Percentiles rank a stretch among this genome's conserved stretches.
These are phyloP conservation scores for Laupala kohalensis DNA, from an alignment of 1,140 invertebrate species.

Conservation along the genomic window DNA sequence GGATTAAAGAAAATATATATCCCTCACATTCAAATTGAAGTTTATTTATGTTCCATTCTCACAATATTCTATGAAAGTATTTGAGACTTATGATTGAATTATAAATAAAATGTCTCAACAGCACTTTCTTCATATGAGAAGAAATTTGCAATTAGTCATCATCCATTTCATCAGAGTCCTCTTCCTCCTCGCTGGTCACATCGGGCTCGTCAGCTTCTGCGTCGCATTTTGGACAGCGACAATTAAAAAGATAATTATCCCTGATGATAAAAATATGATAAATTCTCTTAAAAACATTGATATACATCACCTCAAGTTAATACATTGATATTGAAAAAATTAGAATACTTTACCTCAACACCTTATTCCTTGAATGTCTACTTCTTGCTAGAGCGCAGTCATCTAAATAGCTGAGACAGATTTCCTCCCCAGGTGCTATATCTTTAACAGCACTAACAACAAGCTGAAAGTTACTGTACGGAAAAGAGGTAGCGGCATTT, in stretches of 20 bases:
- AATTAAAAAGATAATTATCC: constrained; percentile 79
- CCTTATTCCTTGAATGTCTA: constrained; percentile 68
- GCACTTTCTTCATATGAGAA: too few relatives aligned
- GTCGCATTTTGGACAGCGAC: constrained; percentile 67
- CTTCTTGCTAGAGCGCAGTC: constrained; percentile 68
- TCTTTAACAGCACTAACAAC: constrained; percentile 58
- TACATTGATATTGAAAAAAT: too few relatives aligned
- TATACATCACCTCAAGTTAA: background rate
- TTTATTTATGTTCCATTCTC: too few relatives aligned
- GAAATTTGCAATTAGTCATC: too few relatives aligned
- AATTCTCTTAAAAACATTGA: background rate
- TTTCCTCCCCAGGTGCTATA: constrained; percentile 74
- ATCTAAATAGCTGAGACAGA: constrained; percentile 82
- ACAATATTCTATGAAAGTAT: too few relatives aligned
- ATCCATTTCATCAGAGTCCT: constrained; percentile 22
- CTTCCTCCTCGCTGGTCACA: constrained; percentile 55
- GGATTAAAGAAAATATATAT: too few relatives aligned
- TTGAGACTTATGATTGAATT: too few relatives aligned
- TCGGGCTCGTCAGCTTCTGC: constrained; percentile 61
- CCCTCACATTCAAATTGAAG: too few relatives aligned
- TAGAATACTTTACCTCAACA: constrained; percentile 40
- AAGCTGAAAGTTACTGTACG: constrained; percentile 68
- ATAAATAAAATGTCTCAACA: too few relatives aligned
- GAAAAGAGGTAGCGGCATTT: constrained; percentile 75
- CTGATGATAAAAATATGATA: constrained; percentile 25